These are phyloP conservation scores for Margarornis squamiger DNA, from an alignment of 2,797 vertebrate genomes.

Conservation along the genomic window DNA sequence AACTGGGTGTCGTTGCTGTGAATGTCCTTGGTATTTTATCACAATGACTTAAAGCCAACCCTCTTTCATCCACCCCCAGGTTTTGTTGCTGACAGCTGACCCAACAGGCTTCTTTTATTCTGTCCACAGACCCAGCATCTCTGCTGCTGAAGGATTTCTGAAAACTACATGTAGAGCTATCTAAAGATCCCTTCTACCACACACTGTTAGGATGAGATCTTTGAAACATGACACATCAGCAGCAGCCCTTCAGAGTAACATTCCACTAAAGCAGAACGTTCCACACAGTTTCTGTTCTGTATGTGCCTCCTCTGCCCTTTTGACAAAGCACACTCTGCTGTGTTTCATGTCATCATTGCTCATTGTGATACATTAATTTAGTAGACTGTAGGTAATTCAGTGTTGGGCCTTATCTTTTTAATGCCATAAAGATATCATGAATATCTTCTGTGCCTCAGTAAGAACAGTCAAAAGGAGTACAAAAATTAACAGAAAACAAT, in stretches of 20 bases:
- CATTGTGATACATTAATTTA: not conserved
- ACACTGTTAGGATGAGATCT: not conserved
- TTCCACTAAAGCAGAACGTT: not conserved
- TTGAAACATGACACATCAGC: not conserved
- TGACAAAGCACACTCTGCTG: not conserved
- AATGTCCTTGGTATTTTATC: not conserved
- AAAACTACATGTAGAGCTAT: not conserved
- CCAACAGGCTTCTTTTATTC: not conserved
- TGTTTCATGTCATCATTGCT: not conserved
- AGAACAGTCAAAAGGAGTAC: not conserved
- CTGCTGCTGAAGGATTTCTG: not conserved
- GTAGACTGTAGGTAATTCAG: not conserved
- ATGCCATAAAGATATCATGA: not conserved
- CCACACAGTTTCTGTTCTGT: not conserved
- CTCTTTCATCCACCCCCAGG: not conserved
- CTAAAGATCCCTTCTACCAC: not conserved
- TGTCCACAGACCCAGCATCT: fast-evolving
- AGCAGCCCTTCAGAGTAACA: not conserved
- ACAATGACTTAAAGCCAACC: not conserved
- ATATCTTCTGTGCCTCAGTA: not conserved
- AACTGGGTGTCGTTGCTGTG: not conserved
- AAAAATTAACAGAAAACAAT: not conserved
- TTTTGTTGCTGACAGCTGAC: not conserved
- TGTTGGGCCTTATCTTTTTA: not conserved
- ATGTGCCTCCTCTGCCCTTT: not conserved